These are phyloP conservation scores for Terrapene triunguis DNA, from an alignment of 2,113 vertebrate genomes.

Conservation along the genomic window DNA sequence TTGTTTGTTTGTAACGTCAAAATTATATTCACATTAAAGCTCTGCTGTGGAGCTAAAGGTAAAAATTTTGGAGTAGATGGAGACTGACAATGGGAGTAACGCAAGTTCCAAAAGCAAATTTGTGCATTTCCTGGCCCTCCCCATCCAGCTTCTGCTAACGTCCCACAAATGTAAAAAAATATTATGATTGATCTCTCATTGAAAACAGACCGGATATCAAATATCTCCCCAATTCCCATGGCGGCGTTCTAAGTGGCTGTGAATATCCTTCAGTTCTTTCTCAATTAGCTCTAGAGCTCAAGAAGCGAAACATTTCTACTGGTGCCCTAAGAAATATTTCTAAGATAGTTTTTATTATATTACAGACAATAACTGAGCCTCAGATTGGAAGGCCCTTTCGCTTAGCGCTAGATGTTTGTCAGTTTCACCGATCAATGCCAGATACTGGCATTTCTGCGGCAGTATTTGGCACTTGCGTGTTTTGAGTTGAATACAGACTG, in stretches of 20 bases:
- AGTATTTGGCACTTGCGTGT: conserved; percentile 18
- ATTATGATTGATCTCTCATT: conserved; percentile 6
- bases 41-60: neutral
- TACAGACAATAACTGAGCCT: neutral
- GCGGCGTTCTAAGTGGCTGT: neutral
- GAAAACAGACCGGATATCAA: neutral
- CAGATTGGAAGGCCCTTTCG: conserved; percentile 14
- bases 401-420: neutral
- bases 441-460: neutral
- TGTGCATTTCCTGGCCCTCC: neutral
- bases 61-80: neutral
- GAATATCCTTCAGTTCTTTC: conserved; percentile 42
- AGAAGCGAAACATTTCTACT: conserved; percentile 40
- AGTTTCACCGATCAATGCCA: neutral
- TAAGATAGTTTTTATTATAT: conserved; percentile 29
- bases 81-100: neutral
- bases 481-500: conserved; percentile 26
- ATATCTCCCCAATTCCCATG: conserved; percentile 26
- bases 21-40: neutral
- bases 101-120: neutral
- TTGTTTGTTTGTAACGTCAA: neutral
- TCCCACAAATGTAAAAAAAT: neutral
- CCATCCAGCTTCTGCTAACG: neutral
- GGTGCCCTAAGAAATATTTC: conserved; percentile 48
- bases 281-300: conserved; percentile 56